Base-by-base conservation (phyloP, 2,113 vertebrate species). In the Leucopsar rothschildi region DNA sequence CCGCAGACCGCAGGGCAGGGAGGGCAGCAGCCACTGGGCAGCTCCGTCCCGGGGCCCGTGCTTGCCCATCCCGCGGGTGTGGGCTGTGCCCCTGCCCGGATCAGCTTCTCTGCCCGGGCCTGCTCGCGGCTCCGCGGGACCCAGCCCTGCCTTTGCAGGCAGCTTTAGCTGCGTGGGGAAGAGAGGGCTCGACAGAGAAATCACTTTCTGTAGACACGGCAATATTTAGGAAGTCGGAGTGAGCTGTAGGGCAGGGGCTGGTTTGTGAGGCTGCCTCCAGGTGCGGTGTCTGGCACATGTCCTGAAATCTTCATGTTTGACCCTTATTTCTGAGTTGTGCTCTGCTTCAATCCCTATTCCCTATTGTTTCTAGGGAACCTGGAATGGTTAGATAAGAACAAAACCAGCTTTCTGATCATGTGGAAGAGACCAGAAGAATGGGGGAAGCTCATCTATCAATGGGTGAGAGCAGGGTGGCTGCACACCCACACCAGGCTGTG, bases 301-400 rank as follows among this genome's bases (percentile, higher is more conserved):
- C 4, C 4, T 0, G 2, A 35, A 65, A 56, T 9, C 24, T 21
- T 29, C 1, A 0, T 37, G 35, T 39, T 10, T 45, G 29, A 5
- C 22, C 1, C 1, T 44, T 50, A 0, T 44, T 45, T 20, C 5
- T 20, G 40, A 3, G 22, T 12, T 6, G 25, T 29, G 23, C 72
- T 81, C 29, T 56, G 56, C 28, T n/a, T 64, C 18, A 70, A 19
- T 9, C 10, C 7, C 22, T 59, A 29, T 31, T 77, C 19, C 21
- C 9, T 45, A 0, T 93, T 97, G 61, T 28, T 93, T 96, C 61
- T 93, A 99, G 99, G 99, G 84, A 99, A 99, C 96, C 98, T 99
- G 23, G 99, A 99, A 19, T 99, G 99, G 99, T 76, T 99, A 95
- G 99, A 99, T 96, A 99, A 99, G 97, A 99, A 98, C 97, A 99